Base-by-base conservation (phyloP, 2,888 invertebrate species). In the Apomyelois bistriatella region DNA sequence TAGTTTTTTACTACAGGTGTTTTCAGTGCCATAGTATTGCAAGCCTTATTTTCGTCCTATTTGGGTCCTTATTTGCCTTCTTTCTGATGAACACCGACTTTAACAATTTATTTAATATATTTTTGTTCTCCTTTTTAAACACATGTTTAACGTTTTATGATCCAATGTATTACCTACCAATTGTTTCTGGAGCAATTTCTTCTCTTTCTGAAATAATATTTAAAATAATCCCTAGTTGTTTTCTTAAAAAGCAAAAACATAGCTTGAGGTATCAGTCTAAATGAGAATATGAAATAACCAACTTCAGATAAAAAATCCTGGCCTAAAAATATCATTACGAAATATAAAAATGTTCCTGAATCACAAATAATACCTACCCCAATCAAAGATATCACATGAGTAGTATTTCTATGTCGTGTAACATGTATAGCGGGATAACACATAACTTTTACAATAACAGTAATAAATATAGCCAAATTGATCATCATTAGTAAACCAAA, bases 331-430 rank as follows among this genome's bases (percentile, higher is more conserved):
- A 42, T n/a, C 35, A 42, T 35, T 8, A 8, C 0, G 8, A 51
- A 4, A n/a, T 42, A 42, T 17, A 51, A 9, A 12, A 51, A 30
- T 16, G 17, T 7, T 8, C 32, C 42, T 5, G 57, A 52, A 42
- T 66, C 69, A 53, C 69, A 62, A 17, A 68, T 7, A n/a, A 68
- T 9, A 1, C 59, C 69, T 0, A 62, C 60, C 3, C 67, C 69
- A 0, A 66, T 52, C 37, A 68, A 49, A 10, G 69, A 55, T 10
- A 64, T 52, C 1, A 60, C 51, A 28, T 68, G 67, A 0, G 37
- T 51, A n/a, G 58, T 41, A 4, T 57, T 65, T 13, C 60, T 59
- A 7, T 54, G 43, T 3, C 60, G 60, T 22, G 65, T 54, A 1
- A 57, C 15, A 16, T 15, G 60, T 15, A 48, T 57, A 46, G 56